Evolutionary conservation across 92 coral and sea anemone genomes (phyloP).

Genomic region (Parazoanthus darwini): DNA sequence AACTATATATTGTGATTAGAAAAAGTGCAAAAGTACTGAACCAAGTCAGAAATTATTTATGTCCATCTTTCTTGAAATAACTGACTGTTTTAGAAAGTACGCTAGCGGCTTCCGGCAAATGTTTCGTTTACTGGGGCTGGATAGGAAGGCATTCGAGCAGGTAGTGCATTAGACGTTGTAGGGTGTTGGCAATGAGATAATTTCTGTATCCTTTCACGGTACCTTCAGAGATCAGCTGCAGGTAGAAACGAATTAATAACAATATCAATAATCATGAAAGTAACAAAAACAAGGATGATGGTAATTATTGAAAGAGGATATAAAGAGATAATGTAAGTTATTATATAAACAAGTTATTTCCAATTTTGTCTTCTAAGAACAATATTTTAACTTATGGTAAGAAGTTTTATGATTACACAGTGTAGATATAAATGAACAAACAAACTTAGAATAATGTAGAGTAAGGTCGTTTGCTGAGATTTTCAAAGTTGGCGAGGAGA

Average conservation of each 20-base stretch:
- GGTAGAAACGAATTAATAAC: neutral
- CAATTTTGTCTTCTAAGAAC: neutral
- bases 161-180: conserved; percentile 1
- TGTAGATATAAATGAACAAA: no score
- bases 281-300: neutral
- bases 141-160: conserved; percentile 5
- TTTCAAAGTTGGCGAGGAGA: no score
- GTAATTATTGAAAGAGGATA: no score
- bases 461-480: no score
- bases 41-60: no score
- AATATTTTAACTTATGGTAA: no score
- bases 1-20: no score
- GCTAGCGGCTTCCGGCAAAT: neutral
- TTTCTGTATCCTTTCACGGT: conserved; percentile 35
- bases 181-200: neutral
- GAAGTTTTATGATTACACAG: neutral
- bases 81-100: neutral
- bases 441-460: no score
- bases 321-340: no score
- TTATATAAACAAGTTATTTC: neutral
- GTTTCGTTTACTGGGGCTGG: neutral
- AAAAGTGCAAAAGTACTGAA: no score
- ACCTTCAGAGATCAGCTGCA: conserved; percentile 21
- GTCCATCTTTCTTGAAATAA: neutral
- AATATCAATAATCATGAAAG: neutral